These are phyloP conservation scores for Temnothorax nylanderi DNA, from an alignment of 1,140 invertebrate species.

Conservation along the genomic window DNA sequence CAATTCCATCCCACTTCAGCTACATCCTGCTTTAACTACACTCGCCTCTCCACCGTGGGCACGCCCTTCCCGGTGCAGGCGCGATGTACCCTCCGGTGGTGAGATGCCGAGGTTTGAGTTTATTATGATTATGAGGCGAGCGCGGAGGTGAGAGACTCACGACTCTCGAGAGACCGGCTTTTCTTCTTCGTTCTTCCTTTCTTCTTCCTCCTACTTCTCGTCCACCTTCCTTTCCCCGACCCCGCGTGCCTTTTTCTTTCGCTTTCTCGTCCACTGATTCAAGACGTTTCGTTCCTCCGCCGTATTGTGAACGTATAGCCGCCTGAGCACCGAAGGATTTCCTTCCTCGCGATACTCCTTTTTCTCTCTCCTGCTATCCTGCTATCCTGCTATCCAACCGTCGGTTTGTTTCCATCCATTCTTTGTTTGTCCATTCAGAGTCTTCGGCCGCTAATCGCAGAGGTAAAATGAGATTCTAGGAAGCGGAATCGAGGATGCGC, in stretches of 20 bases:
- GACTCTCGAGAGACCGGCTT: constrained; percentile 65
- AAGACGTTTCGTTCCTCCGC: constrained; percentile 54
- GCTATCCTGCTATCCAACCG: constrained; percentile 1
- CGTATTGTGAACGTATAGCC: constrained; percentile 48
- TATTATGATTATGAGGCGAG: constrained; percentile 77
- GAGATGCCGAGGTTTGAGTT: constrained; percentile 66
- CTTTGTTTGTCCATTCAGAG: constrained; percentile 40
- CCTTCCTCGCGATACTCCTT: constrained; percentile 24
- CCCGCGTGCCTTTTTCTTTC: constrained; percentile 7
- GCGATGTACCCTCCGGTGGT: constrained; percentile 66
- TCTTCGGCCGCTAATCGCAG: constrained; percentile 64
- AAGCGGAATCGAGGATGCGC: constrained; percentile 55
- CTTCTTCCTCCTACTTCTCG: constrained; percentile 10
- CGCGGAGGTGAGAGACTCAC: constrained; percentile 68
- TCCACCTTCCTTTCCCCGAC: background rate
- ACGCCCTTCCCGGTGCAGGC: constrained; percentile 65
- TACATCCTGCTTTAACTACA: constrained; percentile 48
- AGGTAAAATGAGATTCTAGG: constrained; percentile 59
- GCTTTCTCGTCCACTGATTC: constrained; percentile 48
- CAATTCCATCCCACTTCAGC: constrained; percentile 58
- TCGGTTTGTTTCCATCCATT: constrained; percentile 27
- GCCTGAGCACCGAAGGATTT: constrained; percentile 18
- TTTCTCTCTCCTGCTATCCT: background rate
- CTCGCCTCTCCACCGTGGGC: constrained; percentile 43
- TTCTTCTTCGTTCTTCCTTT: constrained; percentile 41